Evolutionary conservation across 2,113 vertebrate genomes (phyloP), one percentile per base, ranked within the genome.

Genomic region (Oceanodroma tethys): DNA sequence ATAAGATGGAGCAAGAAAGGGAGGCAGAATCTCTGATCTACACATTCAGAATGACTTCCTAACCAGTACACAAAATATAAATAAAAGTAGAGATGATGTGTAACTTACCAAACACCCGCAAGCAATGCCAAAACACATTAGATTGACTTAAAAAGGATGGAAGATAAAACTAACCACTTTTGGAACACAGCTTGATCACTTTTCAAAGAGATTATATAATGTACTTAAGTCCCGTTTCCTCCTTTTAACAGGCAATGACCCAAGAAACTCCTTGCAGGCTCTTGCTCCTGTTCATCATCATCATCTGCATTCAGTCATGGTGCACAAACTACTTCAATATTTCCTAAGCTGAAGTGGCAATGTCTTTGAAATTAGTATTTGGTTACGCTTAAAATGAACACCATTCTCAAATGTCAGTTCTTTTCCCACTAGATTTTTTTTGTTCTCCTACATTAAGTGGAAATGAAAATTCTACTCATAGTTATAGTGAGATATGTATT

Each of bases 201-300:
- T 92, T 88, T 90, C 67, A 86, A 68, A 88, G 63, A 86, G 72
- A 53, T 95, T 94, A 92, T 50, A 66, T 74, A 94, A 95, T 1
- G 4, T 42, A 38, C 22, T 36, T 22, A 67, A 90, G 81, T 60
- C 36, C 9, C 27, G 48, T 43, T 90, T 87, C 48, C 72, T 92
- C 62, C 40, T 93, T 76, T 68, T 65, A 91, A 92, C 42, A 83
- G 38, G 55, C 75, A 62, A 45, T 88, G 83, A 96, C 75, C 72
- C 76, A 90, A 62, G 42, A 84, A 95, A 81, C 88, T 56, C 40
- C 58, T 88, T 81, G 67, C 71, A 96, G 45, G 12, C 74, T 82
- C 56, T 16, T 81, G 48, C 58, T 79, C 74, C 71, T 43, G 53
- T 40, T 95, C 55, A 92, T 56, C 53, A 76, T 56, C 53, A 76